phyloP scores from a whole-genome alignment of 2,797 vertebrate species.

The Channa striata region DNA sequence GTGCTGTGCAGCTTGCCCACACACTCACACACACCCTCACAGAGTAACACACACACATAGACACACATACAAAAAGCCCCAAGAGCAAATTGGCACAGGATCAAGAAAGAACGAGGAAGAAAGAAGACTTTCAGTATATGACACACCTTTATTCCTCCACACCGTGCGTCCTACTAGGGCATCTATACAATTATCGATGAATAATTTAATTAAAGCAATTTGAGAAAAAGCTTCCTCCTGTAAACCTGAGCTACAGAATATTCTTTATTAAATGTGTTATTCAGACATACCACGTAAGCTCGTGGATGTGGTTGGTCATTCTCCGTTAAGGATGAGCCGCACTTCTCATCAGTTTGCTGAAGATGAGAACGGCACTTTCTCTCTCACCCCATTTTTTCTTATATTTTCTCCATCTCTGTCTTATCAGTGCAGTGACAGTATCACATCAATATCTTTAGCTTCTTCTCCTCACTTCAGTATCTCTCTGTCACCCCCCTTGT shows the following conservation, averaged over 20 bases:
- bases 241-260: neutral
- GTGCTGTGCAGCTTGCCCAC: slow-evolving; percentile 55
- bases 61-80: slow-evolving; percentile 16
- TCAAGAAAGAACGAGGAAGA: slow-evolving; percentile 44
- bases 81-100: slow-evolving; percentile 19
- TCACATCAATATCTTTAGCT: slow-evolving; percentile 29
- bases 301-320: neutral
- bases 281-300: neutral
- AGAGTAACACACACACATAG: slow-evolving; percentile 21
- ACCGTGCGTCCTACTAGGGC: neutral
- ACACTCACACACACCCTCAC: slow-evolving; percentile 44
- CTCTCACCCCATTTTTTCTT: neutral
- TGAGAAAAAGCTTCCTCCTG: neutral
- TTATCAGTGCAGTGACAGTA: slow-evolving; percentile 48
- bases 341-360: slow-evolving; percentile 16
- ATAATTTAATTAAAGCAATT: slow-evolving; percentile 1
- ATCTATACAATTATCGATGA: neutral
- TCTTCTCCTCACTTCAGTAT: slow-evolving; percentile 20
- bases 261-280: neutral
- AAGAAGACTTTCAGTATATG: neutral
- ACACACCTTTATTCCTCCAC: slow-evolving; percentile 33
- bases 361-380: slow-evolving; percentile 37
- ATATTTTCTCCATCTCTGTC: slow-evolving; percentile 5
- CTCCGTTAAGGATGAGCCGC: neutral
- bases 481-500: neutral